Percentiles rank a stretch among this genome's conserved stretches.
Evolutionary conservation across 2,888 invertebrate species (phyloP).

Genomic region (Drosophila yooni): DNA sequence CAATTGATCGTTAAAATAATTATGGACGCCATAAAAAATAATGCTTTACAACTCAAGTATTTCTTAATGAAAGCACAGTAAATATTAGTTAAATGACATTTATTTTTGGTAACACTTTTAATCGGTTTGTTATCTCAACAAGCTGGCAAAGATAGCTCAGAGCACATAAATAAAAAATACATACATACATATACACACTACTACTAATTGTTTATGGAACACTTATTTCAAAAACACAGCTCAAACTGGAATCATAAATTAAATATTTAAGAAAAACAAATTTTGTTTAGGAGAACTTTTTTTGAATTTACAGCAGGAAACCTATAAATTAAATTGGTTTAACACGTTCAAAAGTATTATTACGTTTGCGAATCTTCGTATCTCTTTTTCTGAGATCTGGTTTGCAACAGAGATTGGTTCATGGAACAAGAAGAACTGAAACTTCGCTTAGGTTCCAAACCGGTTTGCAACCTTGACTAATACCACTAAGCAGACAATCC

Average conservation of each 20-base stretch:
- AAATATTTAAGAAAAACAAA: neutral
- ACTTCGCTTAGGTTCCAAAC: neutral
- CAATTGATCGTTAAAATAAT: constrained; percentile 82
- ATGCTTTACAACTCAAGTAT: constrained; percentile 50
- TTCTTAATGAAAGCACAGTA: constrained; percentile 59
- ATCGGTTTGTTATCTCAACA: constrained; percentile 66
- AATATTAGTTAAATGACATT: constrained; percentile 33
- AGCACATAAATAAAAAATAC: neutral
- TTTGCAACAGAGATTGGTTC: neutral
- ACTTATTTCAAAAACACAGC: neutral
- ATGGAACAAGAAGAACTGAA: neutral
- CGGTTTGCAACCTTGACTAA: neutral
- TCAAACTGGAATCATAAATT: neutral
- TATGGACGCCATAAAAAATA: constrained; percentile 76
- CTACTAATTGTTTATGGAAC: neutral
- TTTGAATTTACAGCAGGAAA: neutral
- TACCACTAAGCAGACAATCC: neutral
- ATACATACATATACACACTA: neutral
- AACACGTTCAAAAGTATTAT: no score
- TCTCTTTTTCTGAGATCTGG: neutral
- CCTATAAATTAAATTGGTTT: neutral
- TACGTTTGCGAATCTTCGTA: neutral
- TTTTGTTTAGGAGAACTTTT: neutral
- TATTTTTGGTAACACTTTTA: constrained; percentile 51
- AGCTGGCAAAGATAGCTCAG: neutral